Conservation (phyloP, 2,113 vertebrate species). For the Thomomys bottae region DNA sequence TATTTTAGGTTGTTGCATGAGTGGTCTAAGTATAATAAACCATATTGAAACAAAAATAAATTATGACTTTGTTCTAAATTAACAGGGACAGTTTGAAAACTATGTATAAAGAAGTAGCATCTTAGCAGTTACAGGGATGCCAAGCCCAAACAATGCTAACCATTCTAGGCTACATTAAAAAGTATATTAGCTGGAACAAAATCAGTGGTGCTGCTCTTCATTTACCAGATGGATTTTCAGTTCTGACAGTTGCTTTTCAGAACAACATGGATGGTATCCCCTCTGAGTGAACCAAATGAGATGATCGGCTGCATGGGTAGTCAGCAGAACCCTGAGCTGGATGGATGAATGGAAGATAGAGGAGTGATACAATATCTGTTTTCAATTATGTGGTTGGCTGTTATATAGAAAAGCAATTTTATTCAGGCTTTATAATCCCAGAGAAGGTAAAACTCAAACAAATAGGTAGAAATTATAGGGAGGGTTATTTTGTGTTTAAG, state of each 20-base stretch:
- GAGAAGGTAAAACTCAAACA: background rate
- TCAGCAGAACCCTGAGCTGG: conserved; percentile 8
- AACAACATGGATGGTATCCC: conserved; percentile 1
- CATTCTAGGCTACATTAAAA: background rate
- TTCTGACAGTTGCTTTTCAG: background rate
- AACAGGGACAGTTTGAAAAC: background rate
- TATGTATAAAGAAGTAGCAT: background rate
- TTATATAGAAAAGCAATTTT: background rate
- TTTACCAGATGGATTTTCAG: conserved; percentile 10
- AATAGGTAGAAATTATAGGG: background rate
- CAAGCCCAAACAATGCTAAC: background rate
- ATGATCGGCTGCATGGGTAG: background rate
- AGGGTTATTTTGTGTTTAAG: conserved; percentile 15
- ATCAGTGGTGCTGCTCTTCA: background rate
- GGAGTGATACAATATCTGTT: background rate
- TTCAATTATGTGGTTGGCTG: background rate
- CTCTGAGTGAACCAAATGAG: conserved; percentile 1
- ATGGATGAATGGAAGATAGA: background rate
- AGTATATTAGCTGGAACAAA: background rate
- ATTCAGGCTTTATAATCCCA: background rate
- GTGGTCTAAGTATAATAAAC: conserved; percentile 15
- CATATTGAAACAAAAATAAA: conserved; percentile 11
- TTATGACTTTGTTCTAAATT: conserved; percentile 33
- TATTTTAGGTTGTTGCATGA: background rate
- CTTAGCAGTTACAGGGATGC: background rate